Conservation (phyloP, 2,113 vertebrate genomes). For the Herpailurus yagouaroundi region DNA sequence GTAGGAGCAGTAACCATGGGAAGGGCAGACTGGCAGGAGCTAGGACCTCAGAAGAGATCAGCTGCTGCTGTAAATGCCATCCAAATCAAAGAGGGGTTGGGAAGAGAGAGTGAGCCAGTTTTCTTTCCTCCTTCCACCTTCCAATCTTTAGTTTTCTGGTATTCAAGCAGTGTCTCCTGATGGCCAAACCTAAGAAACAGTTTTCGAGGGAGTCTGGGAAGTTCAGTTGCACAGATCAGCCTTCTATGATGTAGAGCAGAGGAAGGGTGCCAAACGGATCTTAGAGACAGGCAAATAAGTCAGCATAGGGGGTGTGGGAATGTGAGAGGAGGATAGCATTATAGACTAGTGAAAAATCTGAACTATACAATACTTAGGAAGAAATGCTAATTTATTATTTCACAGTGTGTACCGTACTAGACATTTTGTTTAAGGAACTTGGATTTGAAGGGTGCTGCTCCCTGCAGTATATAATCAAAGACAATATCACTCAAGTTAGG, state of each 20-base stretch:
- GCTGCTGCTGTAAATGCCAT: neutral
- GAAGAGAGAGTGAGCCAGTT: neutral
- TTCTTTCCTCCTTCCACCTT: neutral
- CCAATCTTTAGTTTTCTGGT: neutral
- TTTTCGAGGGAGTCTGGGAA: neutral
- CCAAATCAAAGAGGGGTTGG: neutral
- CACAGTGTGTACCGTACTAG: neutral
- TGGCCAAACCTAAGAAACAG: neutral
- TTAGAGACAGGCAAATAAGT: neutral
- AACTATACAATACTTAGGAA: conserved; percentile 25
- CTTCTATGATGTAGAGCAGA: neutral
- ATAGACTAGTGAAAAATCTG: neutral
- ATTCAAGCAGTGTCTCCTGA: neutral
- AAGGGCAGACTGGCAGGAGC: neutral
- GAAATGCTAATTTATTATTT: neutral
- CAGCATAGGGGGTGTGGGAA: neutral
- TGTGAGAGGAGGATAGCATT: neutral
- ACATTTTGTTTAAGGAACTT: neutral
- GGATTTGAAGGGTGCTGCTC: neutral
- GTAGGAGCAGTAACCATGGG: neutral
- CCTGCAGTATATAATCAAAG: neutral
- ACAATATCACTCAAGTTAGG: neutral
- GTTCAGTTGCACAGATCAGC: neutral
- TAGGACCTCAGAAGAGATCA: neutral
- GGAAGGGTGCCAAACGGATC: neutral